Conservation (phyloP, 2,888 invertebrate genomes). For the Bellardia pandia region DNA sequence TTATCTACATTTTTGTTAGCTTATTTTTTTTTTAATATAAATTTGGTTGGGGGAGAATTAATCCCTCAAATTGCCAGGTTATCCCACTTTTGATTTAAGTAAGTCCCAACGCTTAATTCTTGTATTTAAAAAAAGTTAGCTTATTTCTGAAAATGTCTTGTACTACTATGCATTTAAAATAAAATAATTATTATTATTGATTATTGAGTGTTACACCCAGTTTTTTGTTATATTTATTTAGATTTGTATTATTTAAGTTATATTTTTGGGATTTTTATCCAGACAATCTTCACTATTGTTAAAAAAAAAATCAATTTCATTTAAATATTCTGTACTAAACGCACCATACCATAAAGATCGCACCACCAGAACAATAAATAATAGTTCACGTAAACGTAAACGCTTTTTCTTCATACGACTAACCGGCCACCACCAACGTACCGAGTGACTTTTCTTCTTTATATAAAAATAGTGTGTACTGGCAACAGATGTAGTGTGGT, state of each 20-base stretch:
- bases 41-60: too few relatives aligned
- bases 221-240: constrained; percentile 35
- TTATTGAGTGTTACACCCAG: constrained; percentile 57
- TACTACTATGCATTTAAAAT: not conserved
- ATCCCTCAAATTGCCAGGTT: too few relatives aligned
- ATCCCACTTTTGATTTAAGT: too few relatives aligned
- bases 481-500: constrained; percentile 58
- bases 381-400: constrained; percentile 72
- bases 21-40: too few relatives aligned
- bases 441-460: constrained; percentile 32
- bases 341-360: constrained; percentile 75
- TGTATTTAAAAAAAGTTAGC: too few relatives aligned
- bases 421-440: constrained; percentile 71
- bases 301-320: constrained; percentile 63
- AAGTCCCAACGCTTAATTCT: too few relatives aligned
- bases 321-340: constrained; percentile 69
- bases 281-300: constrained; percentile 35
- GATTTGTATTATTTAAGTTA: constrained; percentile 15
- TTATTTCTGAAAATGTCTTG: too few relatives aligned
- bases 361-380: constrained; percentile 74
- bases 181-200: not conserved
- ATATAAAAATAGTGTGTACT: constrained; percentile 49
- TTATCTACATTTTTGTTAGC: too few relatives aligned
- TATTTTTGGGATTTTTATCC: constrained; percentile 14
- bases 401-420: constrained; percentile 63